Evolutionary conservation across 2,113 vertebrate species (phyloP).

Genomic region (Oreochromis tanganicae): DNA sequence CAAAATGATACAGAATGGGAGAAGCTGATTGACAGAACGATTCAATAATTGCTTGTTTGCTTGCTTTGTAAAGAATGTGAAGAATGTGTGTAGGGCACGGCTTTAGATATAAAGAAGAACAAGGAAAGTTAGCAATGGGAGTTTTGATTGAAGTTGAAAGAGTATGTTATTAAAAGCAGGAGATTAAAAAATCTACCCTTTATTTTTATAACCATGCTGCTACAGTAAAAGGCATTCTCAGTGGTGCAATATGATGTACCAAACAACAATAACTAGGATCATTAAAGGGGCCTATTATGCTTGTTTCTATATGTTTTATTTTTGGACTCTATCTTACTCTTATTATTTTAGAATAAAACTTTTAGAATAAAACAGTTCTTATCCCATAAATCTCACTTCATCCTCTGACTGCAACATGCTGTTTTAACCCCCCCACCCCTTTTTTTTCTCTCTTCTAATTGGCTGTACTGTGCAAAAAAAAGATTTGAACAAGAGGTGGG

Average conservation of each 20-base stretch:
- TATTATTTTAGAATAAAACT: background rate
- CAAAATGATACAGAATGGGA: background rate
- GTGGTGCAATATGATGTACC: background rate
- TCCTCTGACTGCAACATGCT: background rate
- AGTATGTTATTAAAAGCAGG: background rate
- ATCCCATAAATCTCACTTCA: background rate
- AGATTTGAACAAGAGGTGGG: background rate
- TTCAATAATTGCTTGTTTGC: background rate
- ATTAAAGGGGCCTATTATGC: background rate
- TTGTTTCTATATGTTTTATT: background rate
- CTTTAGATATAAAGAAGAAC: background rate
- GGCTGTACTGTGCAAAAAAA: background rate
- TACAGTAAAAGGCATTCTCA: background rate
- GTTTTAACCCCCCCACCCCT: background rate
- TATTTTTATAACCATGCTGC: background rate
- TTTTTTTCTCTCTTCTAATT: fast-evolving
- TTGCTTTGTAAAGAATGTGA: background rate
- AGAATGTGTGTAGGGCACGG: background rate
- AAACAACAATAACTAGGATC: background rate
- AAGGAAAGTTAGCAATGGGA: background rate
- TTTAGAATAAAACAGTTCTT: background rate
- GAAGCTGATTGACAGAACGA: background rate
- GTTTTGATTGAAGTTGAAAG: background rate
- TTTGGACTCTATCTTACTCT: background rate
- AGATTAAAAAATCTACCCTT: background rate